These are phyloP conservation scores for Noctua janthina DNA, from an alignment of 2,888 invertebrate genomes.

Conservation along the genomic window DNA sequence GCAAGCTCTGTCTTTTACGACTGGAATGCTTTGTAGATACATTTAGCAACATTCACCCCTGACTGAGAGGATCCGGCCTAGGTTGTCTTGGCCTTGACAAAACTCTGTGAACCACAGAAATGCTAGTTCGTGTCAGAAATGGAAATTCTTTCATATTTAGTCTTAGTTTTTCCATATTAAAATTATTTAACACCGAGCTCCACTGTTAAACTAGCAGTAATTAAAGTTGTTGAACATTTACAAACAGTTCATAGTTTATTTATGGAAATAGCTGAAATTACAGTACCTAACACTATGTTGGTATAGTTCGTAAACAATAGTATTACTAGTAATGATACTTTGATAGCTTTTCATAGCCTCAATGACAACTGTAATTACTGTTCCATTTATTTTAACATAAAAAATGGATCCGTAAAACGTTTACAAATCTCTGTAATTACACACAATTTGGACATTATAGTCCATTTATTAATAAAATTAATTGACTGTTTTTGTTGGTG, in stretches of 20 bases:
- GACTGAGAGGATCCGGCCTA: background rate
- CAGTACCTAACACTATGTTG: background rate
- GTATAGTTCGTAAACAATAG: conserved; percentile 15
- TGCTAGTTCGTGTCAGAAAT: background rate
- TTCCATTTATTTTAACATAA: conserved; percentile 37
- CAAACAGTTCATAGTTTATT: conserved; percentile 21
- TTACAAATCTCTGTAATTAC: conserved; percentile 41
- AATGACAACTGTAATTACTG: conserved; percentile 45
- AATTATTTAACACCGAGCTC: background rate
- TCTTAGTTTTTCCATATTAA: conserved; percentile 11
- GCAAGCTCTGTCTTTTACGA: background rate
- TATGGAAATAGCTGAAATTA: conserved; percentile 29
- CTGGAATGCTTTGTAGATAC: background rate
- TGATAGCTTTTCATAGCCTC: conserved; percentile 28
- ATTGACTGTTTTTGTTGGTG: conserved; percentile 24
- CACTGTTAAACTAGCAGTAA: background rate
- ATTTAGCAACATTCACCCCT: background rate
- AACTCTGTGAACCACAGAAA: background rate
- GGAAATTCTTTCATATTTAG: background rate
- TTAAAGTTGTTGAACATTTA: conserved; percentile 12
- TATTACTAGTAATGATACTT: conserved; percentile 37
- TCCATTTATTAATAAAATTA: background rate
- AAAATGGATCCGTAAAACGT: conserved; percentile 39
- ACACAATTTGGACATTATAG: conserved; percentile 13
- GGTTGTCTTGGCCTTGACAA: background rate